Evolutionary conservation across 2,797 vertebrate species (phyloP).

Genomic region (Mormyrops attenuatus): DNA sequence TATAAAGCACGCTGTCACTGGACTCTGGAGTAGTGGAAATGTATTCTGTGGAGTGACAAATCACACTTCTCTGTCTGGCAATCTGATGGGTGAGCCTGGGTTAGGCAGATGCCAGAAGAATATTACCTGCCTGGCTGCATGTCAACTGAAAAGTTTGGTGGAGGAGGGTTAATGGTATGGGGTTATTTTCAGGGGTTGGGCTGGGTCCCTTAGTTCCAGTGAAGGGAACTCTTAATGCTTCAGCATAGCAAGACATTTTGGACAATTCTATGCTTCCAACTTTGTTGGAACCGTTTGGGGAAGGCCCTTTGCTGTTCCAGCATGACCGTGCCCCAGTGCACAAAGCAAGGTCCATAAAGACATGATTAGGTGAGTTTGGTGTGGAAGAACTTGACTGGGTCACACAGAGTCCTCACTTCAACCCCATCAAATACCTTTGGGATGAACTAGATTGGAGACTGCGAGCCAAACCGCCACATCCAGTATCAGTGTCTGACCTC

Average conservation of each 20-base stretch:
- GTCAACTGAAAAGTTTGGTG: background rate
- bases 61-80: too few species aligned
- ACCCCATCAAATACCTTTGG: background rate
- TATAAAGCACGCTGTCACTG: background rate
- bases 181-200: background rate
- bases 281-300: background rate
- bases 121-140: background rate
- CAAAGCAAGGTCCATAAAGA: background rate
- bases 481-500: background rate
- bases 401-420: background rate
- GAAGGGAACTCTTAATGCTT: background rate
- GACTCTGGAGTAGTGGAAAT: background rate
- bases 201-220: background rate
- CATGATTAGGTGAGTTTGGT: background rate
- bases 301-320: background rate
- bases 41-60: too few species aligned
- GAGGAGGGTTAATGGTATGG: background rate
- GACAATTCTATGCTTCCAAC: background rate
- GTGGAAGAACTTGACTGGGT: background rate
- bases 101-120: background rate
- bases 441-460: background rate
- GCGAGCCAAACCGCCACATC: background rate
- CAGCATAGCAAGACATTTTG: background rate
- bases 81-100: background rate
- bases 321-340: background rate